Evolutionary conservation across 2,113 vertebrate species (phyloP).

Genomic region (Oreochromis spilurus): DNA sequence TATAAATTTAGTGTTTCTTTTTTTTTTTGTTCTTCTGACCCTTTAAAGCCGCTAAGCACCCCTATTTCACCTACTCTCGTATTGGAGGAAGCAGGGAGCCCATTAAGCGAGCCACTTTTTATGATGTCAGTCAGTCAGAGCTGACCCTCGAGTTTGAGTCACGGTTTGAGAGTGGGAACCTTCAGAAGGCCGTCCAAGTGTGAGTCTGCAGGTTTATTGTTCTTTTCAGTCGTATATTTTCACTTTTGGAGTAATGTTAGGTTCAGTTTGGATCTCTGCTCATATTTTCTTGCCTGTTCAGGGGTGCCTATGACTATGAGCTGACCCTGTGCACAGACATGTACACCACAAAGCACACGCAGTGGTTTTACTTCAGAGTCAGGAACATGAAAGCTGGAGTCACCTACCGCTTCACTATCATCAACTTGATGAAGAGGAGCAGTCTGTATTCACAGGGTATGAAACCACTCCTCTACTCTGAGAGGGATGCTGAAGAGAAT

Average conservation of each 20-base stretch:
- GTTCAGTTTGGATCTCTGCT: not conserved
- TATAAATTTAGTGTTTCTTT: not conserved
- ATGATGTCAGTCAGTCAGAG: constrained; percentile 48
- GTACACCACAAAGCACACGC: constrained; percentile 88
- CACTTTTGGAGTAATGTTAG: not conserved
- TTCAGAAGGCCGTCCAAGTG: constrained; percentile 85
- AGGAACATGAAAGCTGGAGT: constrained; percentile 79
- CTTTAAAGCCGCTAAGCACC: constrained; percentile 57
- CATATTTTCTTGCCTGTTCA: constrained; percentile 38
- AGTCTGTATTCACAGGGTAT: constrained; percentile 84
- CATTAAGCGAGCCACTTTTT: constrained; percentile 35
- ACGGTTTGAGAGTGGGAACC: constrained; percentile 91
- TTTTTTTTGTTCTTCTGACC: not conserved
- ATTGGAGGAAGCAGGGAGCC: constrained; percentile 71
- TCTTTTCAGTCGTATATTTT: not conserved
- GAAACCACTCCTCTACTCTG: constrained; percentile 86
- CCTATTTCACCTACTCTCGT: constrained; percentile 78
- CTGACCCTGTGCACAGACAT: constrained; percentile 83
- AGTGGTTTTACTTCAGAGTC: constrained; percentile 95
- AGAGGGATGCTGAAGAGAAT: constrained; percentile 67
- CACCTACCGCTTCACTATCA: constrained; percentile 86
- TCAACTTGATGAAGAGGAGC: constrained; percentile 86
- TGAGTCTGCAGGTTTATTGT: constrained; percentile 58
- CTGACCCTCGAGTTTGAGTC: constrained; percentile 84
- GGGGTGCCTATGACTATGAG: constrained; percentile 81